phyloP scores from a whole-genome alignment of 2,888 invertebrate species.

The Euspilapteryx auroguttella region DNA sequence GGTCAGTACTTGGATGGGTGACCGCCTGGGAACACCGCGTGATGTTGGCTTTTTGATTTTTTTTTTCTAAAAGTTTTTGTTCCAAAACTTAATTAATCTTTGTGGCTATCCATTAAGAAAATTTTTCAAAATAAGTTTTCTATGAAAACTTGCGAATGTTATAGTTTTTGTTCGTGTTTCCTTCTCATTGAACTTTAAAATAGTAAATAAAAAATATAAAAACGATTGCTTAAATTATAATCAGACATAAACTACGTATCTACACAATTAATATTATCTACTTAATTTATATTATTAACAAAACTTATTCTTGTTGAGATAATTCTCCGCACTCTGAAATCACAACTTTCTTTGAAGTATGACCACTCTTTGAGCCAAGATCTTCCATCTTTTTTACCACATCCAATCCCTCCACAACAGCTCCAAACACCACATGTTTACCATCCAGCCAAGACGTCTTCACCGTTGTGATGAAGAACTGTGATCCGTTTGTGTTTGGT shows the following conservation, averaged over 20 bases:
- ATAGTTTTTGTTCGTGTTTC: no score
- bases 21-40: constrained; percentile 23
- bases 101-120: no score
- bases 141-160: no score
- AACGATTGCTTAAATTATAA: no score
- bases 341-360: constrained; percentile 71
- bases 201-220: no score
- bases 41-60: no score
- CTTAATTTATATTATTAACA: neutral
- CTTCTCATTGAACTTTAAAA: no score
- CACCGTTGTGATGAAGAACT: constrained; percentile 87
- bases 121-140: no score
- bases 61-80: no score
- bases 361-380: constrained; percentile 74
- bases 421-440: constrained; percentile 86
- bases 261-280: neutral
- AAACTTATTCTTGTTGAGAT: constrained; percentile 10
- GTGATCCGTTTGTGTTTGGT: constrained; percentile 86
- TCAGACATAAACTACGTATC: no score
- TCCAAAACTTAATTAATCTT: no score
- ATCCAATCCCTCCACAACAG: constrained; percentile 81
- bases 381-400: constrained; percentile 78
- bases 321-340: constrained; percentile 76
- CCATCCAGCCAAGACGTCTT: constrained; percentile 86
- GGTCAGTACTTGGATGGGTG: constrained; percentile 16